These are phyloP conservation scores for Leistus spinibarbis DNA, from an alignment of 2,888 invertebrate species.

Conservation along the genomic window DNA sequence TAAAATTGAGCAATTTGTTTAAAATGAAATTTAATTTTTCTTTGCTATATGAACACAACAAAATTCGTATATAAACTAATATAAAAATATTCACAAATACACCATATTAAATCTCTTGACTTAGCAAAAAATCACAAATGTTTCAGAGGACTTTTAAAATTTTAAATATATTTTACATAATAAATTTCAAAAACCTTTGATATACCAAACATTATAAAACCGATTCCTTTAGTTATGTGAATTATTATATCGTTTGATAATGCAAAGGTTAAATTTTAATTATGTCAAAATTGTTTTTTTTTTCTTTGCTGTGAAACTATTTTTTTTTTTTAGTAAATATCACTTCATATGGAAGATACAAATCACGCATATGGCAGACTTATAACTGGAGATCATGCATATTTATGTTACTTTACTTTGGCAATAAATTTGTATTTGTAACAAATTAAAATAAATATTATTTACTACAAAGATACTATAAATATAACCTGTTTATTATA, in stretches of 20 bases:
- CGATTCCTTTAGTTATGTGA: not conserved
- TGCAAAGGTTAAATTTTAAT: not conserved
- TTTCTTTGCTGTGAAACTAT: slow-evolving; percentile 7
- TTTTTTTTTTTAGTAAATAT: slow-evolving; percentile 30
- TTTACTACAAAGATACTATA: not conserved
- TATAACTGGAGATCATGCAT: slow-evolving; percentile 35
- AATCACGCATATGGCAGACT: slow-evolving; percentile 28
- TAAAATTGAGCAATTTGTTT: slow-evolving; percentile 34
- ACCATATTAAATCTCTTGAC: slow-evolving; percentile 26
- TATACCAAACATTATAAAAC: not conserved
- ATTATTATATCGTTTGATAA: not conserved
- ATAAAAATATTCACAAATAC: slow-evolving; percentile 17
- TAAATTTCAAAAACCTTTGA: slow-evolving; percentile 8
- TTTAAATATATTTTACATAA: not conserved
- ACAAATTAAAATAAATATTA: slow-evolving; percentile 1
- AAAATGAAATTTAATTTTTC: not conserved
- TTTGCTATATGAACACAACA: slow-evolving; percentile 7
- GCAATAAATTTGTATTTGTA: slow-evolving; percentile 9
- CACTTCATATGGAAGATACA: slow-evolving; percentile 36
- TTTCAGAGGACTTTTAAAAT: slow-evolving; percentile 1
- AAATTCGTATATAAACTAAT: slow-evolving; percentile 1
- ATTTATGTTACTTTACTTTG: slow-evolving; percentile 28
- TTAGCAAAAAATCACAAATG: slow-evolving; percentile 35
- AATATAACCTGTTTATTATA: not conserved
- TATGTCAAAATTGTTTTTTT: not conserved